These are phyloP conservation scores for Apocrypta bakeri DNA, from an alignment of 1,140 invertebrate species.

Conservation along the genomic window DNA sequence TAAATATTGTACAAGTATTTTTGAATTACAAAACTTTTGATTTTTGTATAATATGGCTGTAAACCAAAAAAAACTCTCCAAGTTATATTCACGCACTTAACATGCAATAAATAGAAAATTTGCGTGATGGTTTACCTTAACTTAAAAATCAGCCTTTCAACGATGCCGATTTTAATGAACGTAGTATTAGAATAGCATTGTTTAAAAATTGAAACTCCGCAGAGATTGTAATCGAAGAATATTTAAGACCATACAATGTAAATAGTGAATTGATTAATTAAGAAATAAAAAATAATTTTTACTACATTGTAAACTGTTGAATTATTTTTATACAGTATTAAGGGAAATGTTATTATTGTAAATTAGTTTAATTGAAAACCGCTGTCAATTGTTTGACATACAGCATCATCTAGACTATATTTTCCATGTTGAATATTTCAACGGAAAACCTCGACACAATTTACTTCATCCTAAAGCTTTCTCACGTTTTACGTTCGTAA, in stretches of 20 bases:
- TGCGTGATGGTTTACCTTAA: background rate
- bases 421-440: too few relatives aligned
- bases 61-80: background rate
- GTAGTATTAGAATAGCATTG: background rate
- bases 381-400: too few relatives aligned
- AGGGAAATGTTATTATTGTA: too few relatives aligned
- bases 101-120: background rate
- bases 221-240: constrained; percentile 21
- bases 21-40: constrained; percentile 15
- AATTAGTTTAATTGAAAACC: too few relatives aligned
- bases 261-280: constrained; percentile 26
- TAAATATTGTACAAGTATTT: background rate
- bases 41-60: constrained; percentile 14
- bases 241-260: constrained; percentile 22
- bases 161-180: background rate
- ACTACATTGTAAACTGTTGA: constrained; percentile 20
- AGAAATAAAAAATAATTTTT: constrained; percentile 31
- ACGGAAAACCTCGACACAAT: too few relatives aligned
- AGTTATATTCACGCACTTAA: background rate
- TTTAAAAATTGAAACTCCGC: background rate
- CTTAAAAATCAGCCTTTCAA: background rate
- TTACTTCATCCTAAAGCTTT: too few relatives aligned
- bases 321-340: background rate
- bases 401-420: too few relatives aligned
- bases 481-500: too few relatives aligned